Conservation (phyloP, 2,888 invertebrate species). For the Himalopsyche japonica region DNA sequence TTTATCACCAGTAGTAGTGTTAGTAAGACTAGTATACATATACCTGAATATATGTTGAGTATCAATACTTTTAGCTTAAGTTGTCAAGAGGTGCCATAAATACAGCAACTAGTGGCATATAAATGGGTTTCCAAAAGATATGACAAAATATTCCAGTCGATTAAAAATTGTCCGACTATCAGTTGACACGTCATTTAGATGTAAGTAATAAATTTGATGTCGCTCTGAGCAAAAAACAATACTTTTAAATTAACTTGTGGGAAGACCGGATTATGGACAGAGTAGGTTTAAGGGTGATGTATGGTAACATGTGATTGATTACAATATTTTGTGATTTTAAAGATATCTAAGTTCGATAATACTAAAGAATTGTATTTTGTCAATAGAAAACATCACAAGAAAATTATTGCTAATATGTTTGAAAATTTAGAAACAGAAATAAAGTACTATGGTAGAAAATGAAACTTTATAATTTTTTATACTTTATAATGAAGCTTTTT, state of each 20-base stretch:
- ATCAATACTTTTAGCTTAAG: not conserved
- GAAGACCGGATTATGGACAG: not conserved
- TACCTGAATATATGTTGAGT: not conserved
- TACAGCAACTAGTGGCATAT: not conserved
- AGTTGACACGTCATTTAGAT: not conserved
- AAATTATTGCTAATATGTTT: too few relatives aligned
- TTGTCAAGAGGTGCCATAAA: not conserved
- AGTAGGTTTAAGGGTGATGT: not conserved
- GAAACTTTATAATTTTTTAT: too few relatives aligned
- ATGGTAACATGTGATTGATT: not conserved
- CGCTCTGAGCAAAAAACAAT: not conserved
- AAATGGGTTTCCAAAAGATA: not conserved
- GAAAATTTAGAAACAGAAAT: too few relatives aligned
- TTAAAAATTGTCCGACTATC: not conserved
- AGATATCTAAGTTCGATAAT: not conserved
- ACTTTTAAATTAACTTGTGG: not conserved
- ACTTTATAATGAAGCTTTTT: too few relatives aligned
- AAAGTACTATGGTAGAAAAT: too few relatives aligned
- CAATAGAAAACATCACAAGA: too few relatives aligned
- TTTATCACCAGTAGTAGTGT: too few relatives aligned
- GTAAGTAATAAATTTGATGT: not conserved
- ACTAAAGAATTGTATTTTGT: too few relatives aligned
- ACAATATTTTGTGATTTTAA: not conserved
- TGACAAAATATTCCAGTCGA: not conserved
- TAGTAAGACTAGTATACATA: not conserved